Base-by-base conservation (phyloP, 2,888 invertebrate species). In the Hydrotaea diabolus region DNA sequence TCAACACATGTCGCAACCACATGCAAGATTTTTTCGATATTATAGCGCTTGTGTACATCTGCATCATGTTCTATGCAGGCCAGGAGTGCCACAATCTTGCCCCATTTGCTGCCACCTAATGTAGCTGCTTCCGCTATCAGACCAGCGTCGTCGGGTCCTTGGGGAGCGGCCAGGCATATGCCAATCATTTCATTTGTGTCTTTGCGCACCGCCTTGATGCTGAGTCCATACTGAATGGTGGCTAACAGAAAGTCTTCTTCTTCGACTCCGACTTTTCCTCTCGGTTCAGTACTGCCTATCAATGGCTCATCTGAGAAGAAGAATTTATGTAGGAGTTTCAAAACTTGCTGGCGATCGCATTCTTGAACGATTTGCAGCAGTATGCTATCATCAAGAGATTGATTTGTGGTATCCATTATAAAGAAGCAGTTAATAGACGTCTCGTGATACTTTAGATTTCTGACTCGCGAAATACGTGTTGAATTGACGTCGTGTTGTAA, bases 291-390 rank as follows among this genome's bases (percentile, higher is more conserved):
- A 46, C 80, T 66, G 11, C 66, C 64, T 8, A 17, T 17, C 13
- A 84, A 46, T 0, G 83, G 83, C 36, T 80, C 83, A 62, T 84
- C 80, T n/a, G 71, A 55, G 73, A 64, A 84, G 15, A 84, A 84
- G 23, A 64, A 55, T 15, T 80, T 71, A 21, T 64, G 15, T 19
- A 80, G 39, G 59, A 84, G 75, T 62, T 77, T n/a, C 11, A 57
- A 36, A n/a, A 84, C 83, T 15, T 74, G 43, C 53, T 80, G 62
- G 36, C 72, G 64, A 64, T 84, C 83, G 11, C 73, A 39, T 0
- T 79, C 74, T 69, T 72, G 31, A n/a, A 79, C 72, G 5, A 83
- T 76, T 17, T 77, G 79, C 13, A 83, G 39, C 8, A 59, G 59
- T 53, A 83, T 80, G 64, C 75, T 64, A n/a, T 73, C 59, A 0